Conservation (phyloP, 2,888 invertebrate genomes). For the Thera obeliscata region DNA sequence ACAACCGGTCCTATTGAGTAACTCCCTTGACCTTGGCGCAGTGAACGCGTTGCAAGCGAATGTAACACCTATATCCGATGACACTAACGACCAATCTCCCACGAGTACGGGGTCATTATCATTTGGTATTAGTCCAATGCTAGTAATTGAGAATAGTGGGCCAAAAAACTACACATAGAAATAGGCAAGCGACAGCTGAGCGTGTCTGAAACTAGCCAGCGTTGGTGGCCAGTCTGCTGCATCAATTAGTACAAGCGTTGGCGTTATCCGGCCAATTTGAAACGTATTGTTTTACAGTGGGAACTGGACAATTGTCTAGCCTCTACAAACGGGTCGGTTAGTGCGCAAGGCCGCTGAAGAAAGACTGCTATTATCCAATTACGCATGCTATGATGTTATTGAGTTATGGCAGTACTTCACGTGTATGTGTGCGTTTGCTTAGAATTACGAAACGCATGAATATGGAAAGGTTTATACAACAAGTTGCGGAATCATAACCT, state of each 20-base stretch:
- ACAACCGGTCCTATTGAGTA: conserved; percentile 68
- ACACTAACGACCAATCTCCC: conserved; percentile 63
- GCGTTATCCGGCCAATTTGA: conserved; percentile 39
- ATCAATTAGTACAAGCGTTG: conserved; percentile 47
- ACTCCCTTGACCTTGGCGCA: conserved; percentile 74
- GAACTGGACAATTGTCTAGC: conserved; percentile 13
- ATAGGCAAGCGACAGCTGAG: conserved; percentile 43
- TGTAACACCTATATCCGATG: conserved; percentile 54
- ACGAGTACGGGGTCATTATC: conserved; percentile 65
- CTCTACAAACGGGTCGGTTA: conserved; percentile 46
- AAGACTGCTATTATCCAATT: conserved; percentile 78
- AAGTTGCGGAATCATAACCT: conserved; percentile 35
- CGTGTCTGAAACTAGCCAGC: conserved; percentile 13
- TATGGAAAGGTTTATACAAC: conserved; percentile 40
- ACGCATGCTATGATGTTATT: conserved; percentile 65
- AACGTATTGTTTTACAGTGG: conserved; percentile 31
- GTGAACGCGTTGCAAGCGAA: conserved; percentile 46
- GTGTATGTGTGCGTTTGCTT: conserved; percentile 52
- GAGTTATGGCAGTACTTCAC: conserved; percentile 65
- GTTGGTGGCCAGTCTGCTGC: conserved; percentile 41
- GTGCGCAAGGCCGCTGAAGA: conserved; percentile 67
- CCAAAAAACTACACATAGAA: conserved; percentile 68
- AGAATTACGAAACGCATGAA: conserved; percentile 49
- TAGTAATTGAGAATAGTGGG: conserved; percentile 76
- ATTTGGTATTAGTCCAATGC: conserved; percentile 80